Conservation (phyloP, 2,797 vertebrate genomes). For the Aselliscus stoliczkanus region DNA sequence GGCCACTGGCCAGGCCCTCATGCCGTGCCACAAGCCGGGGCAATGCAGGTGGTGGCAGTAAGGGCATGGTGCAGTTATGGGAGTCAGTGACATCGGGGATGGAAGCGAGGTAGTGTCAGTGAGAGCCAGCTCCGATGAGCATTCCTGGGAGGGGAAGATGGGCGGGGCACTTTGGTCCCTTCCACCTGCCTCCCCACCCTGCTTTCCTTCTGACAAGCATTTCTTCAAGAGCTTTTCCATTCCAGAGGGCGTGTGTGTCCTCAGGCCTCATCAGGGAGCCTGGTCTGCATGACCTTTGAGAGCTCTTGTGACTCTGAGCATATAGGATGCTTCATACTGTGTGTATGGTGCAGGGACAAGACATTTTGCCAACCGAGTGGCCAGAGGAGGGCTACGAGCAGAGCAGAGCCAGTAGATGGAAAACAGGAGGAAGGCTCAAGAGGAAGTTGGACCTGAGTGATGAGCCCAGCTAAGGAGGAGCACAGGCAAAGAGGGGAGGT, state of each 20-base stretch:
- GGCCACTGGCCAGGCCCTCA: not conserved
- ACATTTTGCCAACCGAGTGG: not conserved
- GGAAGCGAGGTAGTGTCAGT: not conserved
- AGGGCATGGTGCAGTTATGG: not conserved
- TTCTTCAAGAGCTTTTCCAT: not conserved
- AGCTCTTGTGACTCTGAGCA: not conserved
- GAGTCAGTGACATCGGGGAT: not conserved
- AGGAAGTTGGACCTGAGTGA: not conserved
- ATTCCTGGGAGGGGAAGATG: not conserved
- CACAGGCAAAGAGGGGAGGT: not conserved
- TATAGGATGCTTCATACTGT: not conserved
- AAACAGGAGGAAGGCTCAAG: not conserved
- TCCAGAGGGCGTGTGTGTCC: not conserved
- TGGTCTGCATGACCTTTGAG: not conserved
- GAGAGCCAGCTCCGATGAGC: not conserved
- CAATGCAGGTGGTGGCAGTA: too few species aligned
- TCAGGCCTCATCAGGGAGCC: not conserved
- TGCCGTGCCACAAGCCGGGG: not conserved
- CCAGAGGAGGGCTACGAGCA: not conserved
- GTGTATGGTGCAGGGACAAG: not conserved
- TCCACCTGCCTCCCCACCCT: not conserved
- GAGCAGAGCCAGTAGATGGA: not conserved
- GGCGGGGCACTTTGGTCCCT: accelerated
- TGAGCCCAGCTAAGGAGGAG: not conserved
- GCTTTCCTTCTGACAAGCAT: not conserved